Conservation (phyloP, 2,888 invertebrate genomes). For the Xylota sylvarum region DNA sequence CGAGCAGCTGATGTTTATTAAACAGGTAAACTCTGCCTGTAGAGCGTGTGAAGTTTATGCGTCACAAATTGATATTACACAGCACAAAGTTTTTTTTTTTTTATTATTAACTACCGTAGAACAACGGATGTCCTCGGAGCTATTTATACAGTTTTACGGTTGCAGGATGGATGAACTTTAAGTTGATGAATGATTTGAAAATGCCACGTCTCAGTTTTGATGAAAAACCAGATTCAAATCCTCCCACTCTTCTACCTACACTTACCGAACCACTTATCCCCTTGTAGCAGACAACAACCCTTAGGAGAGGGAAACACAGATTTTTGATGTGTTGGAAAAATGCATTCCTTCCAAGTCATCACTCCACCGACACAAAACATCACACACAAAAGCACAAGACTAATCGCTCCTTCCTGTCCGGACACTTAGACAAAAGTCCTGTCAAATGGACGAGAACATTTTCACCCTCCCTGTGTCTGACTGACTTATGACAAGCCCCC, state of each 20-base stretch:
- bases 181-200: background rate
- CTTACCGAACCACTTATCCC: background rate
- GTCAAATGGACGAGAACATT: constrained; percentile 65
- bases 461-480: constrained; percentile 36
- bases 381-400: constrained; percentile 49
- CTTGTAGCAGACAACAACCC: background rate
- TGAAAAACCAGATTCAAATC: background rate
- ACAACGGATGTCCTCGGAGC: constrained; percentile 3
- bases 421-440: constrained; percentile 66
- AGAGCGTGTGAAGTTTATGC: constrained; percentile 58
- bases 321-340: constrained; percentile 37
- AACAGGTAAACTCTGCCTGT: constrained; percentile 56
- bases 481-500: constrained; percentile 60
- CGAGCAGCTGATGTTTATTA: constrained; percentile 71
- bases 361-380: constrained; percentile 17
- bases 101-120: constrained; percentile 5
- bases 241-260: background rate
- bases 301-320: constrained; percentile 9
- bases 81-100: constrained; percentile 12
- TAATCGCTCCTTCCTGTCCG: constrained; percentile 59
- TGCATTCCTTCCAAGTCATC: constrained; percentile 5
- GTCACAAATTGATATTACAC: constrained; percentile 67
- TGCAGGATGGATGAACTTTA: background rate
- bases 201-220: background rate
- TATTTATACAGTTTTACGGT: background rate